Evolutionary conservation across 2,888 invertebrate genomes (phyloP).

Genomic region (Caenorhabditis plicata): DNA sequence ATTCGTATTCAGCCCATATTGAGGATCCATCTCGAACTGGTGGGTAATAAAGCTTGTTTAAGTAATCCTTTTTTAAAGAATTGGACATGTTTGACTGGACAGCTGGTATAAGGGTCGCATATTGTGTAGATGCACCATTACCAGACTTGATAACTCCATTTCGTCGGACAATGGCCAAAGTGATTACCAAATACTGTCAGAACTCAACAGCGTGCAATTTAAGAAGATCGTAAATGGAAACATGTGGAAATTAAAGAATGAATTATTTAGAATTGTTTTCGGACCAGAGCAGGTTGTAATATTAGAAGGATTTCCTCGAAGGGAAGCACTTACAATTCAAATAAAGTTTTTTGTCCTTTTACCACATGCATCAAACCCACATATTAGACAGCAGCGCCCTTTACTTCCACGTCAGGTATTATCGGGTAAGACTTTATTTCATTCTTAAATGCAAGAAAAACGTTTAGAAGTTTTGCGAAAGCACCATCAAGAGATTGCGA

Average conservation of each 20-base stretch:
- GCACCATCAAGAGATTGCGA: slow-evolving; percentile 50
- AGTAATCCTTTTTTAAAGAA: slow-evolving; percentile 33
- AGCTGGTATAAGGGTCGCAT: slow-evolving; percentile 50
- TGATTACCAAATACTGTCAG: slow-evolving; percentile 57
- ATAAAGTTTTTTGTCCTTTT: slow-evolving; percentile 57
- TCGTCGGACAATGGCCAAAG: slow-evolving; percentile 50
- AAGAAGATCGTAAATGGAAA: slow-evolving; percentile 42
- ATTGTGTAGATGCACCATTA: slow-evolving; percentile 54
- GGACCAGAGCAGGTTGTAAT: slow-evolving; percentile 55
- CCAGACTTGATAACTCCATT: slow-evolving; percentile 57
- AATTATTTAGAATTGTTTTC: slow-evolving; percentile 45
- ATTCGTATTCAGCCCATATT: slow-evolving; percentile 33
- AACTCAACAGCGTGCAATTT: slow-evolving; percentile 58
- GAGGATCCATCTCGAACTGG: slow-evolving; percentile 32
- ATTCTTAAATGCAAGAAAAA: not conserved
- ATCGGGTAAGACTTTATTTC: slow-evolving; percentile 38
- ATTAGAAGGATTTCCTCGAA: slow-evolving; percentile 57
- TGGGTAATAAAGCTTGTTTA: not conserved
- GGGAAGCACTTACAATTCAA: slow-evolving; percentile 51
- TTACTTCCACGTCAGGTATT: slow-evolving; percentile 49
- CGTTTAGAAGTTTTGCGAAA: slow-evolving; percentile 49
- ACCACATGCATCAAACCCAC: slow-evolving; percentile 46
- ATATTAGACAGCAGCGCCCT: slow-evolving; percentile 43
- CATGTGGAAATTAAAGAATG: not conserved
- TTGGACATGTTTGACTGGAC: slow-evolving; percentile 61